phyloP scores from a whole-genome alignment of 1,140 invertebrate genomes.

The Pseudoatta argentina region DNA sequence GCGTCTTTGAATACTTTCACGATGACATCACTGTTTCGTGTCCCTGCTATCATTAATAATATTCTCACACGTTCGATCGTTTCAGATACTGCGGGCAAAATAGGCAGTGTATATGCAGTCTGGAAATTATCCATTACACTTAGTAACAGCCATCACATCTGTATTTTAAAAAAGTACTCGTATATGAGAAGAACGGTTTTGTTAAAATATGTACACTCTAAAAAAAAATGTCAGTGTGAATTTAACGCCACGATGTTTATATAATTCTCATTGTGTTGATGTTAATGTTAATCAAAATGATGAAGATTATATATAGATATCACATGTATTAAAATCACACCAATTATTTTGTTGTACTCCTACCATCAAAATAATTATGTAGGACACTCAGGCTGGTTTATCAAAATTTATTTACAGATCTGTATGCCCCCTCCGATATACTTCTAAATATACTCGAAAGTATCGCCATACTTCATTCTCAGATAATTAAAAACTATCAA shows the following conservation, averaged over 20 bases:
- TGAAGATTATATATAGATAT: no score
- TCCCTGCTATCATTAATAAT: background rate
- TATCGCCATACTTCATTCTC: background rate
- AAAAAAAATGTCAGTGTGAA: no score
- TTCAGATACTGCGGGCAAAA: background rate
- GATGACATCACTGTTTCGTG: slow-evolving; percentile 8
- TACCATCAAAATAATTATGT: no score
- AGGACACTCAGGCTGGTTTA: no score
- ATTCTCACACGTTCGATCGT: background rate
- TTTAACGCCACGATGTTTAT: no score
- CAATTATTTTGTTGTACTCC: no score
- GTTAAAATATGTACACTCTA: no score
- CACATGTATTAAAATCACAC: no score
- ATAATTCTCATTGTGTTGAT: no score
- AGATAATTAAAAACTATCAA: background rate
- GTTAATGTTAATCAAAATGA: no score
- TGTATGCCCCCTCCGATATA: background rate
- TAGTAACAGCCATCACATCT: background rate
- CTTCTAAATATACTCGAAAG: background rate
- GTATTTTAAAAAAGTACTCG: background rate
- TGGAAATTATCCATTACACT: background rate
- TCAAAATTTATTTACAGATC: no score
- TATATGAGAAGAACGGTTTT: no score
- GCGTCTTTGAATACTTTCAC: slow-evolving; percentile 10
- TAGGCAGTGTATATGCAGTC: background rate